Base-by-base conservation (phyloP, 64 coral and sea anemone species). In the Exaiptasia diaphana region DNA sequence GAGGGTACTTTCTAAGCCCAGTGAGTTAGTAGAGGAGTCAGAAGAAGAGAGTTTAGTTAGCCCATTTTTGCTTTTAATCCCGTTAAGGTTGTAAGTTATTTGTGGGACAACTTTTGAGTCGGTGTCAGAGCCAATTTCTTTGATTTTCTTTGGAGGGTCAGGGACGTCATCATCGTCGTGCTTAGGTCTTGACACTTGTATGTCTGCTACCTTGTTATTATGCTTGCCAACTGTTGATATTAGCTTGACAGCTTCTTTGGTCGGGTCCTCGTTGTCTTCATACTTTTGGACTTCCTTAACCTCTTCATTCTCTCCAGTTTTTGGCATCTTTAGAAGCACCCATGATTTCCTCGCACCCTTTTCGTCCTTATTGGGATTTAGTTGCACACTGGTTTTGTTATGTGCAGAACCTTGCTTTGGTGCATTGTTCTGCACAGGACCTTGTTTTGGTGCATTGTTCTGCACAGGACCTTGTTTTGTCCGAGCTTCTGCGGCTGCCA, bases 301-400 rank as follows among this genome's bases (percentile, higher is more conserved):
- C 5, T 1, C 33, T 0, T 17, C 31, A 43, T 74, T 21, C 38
- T 88, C 86, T 55, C 58, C 34, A 27, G 72, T 72, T 55, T 89
- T 95, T 10, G 86, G 91, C 64, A 95, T 95, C 68, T 95, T 95
- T 10, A 95, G 68, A 26, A 95, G 67, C 74, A 95, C 91, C 91
- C 91, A 95, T 22, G 91, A 95, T 73, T 95, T 95, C 50, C 91
- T 83, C 18, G 87, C 80, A 24, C 87, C 87, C 41, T 85, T 79
- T 4, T 72, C 61, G 24, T 89, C 86, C 11, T 76, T 11, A 14
- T 14, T 12, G 12, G 68, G 43, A 23, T 61, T 45, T 5, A 34
- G 14, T 1, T 65, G 71, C 71, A 40, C 60, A 12, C 38, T 34
- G 41, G 5, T 50, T 5, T 41, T 22, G 3, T 17, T 3, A 15